Conservation (phyloP, 2,113 vertebrate species). For the Numenius arquata region DNA sequence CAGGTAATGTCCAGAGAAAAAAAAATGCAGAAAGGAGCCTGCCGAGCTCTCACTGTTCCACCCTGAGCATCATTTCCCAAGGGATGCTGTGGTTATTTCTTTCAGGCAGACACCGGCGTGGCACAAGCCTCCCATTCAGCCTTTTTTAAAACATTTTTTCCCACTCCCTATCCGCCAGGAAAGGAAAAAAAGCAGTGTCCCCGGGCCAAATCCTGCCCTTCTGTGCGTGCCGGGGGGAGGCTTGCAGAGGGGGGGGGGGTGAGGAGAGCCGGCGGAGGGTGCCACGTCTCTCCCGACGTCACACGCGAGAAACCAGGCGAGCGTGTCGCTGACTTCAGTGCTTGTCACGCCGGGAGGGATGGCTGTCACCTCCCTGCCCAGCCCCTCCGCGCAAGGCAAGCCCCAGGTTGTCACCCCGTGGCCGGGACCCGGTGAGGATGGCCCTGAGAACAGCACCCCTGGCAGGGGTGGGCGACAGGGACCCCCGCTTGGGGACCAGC, state of each 20-base stretch:
- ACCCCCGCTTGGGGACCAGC: neutral
- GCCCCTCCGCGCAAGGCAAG: neutral
- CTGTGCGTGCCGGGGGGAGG: accelerated
- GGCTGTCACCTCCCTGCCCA: neutral
- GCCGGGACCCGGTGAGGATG: accelerated
- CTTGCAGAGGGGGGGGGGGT: accelerated
- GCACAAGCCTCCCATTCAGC: neutral
- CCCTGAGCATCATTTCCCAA: neutral
- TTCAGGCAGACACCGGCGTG: accelerated
- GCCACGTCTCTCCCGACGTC: accelerated
- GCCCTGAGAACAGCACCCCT: accelerated
- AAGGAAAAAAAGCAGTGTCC: neutral
- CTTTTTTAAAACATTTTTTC: neutral
- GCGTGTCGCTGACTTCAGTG: accelerated
- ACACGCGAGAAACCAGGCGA: accelerated
- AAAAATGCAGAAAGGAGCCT: accelerated
- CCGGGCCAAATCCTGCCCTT: neutral
- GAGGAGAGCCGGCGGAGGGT: no score
- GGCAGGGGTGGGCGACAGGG: accelerated
- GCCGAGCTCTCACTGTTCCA: accelerated
- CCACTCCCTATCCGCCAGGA: neutral
- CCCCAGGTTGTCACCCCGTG: no score
- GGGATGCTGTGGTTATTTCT: neutral
- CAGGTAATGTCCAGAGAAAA: neutral
- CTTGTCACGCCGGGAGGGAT: accelerated